Evolutionary conservation across 2,113 vertebrate genomes (phyloP), one percentile per base, ranked within the genome.

Genomic region (Heptranchias perlo): DNA sequence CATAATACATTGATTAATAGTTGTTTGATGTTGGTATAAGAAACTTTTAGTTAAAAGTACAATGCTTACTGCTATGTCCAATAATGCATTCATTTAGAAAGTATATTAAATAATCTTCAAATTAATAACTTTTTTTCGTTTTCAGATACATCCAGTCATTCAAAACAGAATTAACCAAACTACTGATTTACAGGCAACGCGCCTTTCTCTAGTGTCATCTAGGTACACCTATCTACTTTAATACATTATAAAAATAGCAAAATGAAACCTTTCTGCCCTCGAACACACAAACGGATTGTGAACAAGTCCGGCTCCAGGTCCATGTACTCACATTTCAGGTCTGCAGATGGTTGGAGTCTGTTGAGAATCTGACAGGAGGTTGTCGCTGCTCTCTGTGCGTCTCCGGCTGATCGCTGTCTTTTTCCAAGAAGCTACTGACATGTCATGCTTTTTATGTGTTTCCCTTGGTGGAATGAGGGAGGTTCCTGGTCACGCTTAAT

Each of bases 371-470:
- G 76, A 82, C 76, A 47, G 39, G 78, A 44, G 18, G 39, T 21
- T 82, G 62, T 14, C 47, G 94, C 94, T 58, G 64, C 25, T 73
- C 39, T 52, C 61, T 94, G 35, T 64, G 28, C n/a, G 18, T 11
- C 89, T 84, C 89, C 62, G 89, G 54, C 35, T 58, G 89, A 8
- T 94, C 35, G 64, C 93, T 49, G 94, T 25, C 94, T 95, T 47
- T 67, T 25, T 28, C 65, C 73, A 65, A 69, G 94, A 5, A 67
- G 44, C 39, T 95, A 52, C 0, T 52, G 94, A 10, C 64, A 16
- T 49, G 94, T 52, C 94, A 4, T 95, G 94, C 64, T 47, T 95
- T 95, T 95, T 95, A 95, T 95, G 94, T 69, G 94, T 49, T 87
- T 95, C 94, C 47, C 94, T 67, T 31, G 94, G 65, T 28, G 94